Conservation (phyloP, 2,888 invertebrate genomes). For the Pediacus dermestoides region DNA sequence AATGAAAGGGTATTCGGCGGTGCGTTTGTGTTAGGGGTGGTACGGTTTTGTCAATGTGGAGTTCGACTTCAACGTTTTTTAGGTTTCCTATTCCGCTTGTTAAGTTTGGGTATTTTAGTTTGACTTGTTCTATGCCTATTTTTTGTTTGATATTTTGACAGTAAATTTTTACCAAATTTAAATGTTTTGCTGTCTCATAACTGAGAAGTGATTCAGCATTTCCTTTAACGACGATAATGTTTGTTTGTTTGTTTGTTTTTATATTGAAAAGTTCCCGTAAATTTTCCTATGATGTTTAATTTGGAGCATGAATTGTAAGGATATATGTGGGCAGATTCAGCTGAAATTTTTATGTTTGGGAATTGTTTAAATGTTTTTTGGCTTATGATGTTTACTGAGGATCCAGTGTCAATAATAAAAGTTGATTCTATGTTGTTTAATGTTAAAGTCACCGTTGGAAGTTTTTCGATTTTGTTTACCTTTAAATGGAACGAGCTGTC, state of each 20-base stretch:
- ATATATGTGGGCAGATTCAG: constrained; percentile 1
- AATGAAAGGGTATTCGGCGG: constrained; percentile 18
- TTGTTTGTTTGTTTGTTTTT: constrained; percentile 1
- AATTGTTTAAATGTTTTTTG: constrained; percentile 9
- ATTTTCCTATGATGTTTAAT: constrained; percentile 9
- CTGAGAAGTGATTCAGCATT: constrained; percentile 7
- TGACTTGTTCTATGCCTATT: constrained; percentile 2
- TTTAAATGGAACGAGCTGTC: neutral
- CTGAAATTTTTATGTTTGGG: constrained; percentile 4
- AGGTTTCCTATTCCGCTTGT: constrained; percentile 26
- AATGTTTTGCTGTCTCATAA: constrained; percentile 6
- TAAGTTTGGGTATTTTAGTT: constrained; percentile 9
- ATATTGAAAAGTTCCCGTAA: constrained; percentile 6
- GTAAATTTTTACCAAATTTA: constrained; percentile 6
- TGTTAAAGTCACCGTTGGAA: constrained; percentile 1
- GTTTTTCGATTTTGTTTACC: neutral
- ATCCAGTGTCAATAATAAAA: constrained; percentile 13
- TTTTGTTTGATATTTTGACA: neutral
- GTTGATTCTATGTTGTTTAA: constrained; percentile 1
- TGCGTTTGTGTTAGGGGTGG: constrained; percentile 15
- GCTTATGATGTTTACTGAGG: constrained; percentile 12
- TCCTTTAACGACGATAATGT: constrained; percentile 10
- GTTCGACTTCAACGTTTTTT: constrained; percentile 14
- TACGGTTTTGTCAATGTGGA: constrained; percentile 17
- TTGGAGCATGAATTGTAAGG: constrained; percentile 4